Percentiles rank a stretch among this genome's conserved stretches.
These are phyloP conservation scores for Carabus problematicus DNA, from an alignment of 2,888 invertebrate species.

Conservation along the genomic window DNA sequence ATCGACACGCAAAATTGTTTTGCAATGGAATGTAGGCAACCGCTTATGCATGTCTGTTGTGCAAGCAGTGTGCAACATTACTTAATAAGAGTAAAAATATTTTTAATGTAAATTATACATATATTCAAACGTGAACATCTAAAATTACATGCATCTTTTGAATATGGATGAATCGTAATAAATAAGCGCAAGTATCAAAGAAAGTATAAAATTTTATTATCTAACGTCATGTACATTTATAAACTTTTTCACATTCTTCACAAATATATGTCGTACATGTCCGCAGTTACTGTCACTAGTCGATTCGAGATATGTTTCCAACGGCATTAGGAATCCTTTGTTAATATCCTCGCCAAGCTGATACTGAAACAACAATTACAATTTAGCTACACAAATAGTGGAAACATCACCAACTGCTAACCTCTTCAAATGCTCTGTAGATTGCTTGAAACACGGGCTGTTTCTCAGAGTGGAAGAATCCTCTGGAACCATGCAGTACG, in stretches of 20 bases:
- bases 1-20: neutral
- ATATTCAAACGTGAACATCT: neutral
- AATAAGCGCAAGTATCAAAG: neutral
- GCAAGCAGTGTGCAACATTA: too few species aligned
- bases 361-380: conserved; percentile 60
- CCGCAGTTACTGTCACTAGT: conserved; percentile 70
- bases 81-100: too few species aligned
- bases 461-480: conserved; percentile 84
- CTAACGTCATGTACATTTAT: conserved; percentile 29
- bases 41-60: neutral
- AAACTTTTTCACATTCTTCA: conserved; percentile 54
- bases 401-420: conserved; percentile 49
- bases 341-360: conserved; percentile 71
- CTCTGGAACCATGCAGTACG: conserved; percentile 87
- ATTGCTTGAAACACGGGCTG: conserved; percentile 83
- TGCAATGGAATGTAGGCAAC: neutral
- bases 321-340: conserved; percentile 66
- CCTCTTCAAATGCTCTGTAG: conserved; percentile 69
- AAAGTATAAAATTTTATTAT: conserved; percentile 18
- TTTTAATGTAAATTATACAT: neutral
- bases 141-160: neutral
- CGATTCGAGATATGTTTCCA: conserved; percentile 64
- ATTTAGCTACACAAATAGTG: conserved; percentile 3
- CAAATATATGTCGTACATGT: conserved; percentile 65
- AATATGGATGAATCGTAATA: neutral